Evolutionary conservation across 2,888 invertebrate species (phyloP).

Genomic region (Esperia sulphurella): DNA sequence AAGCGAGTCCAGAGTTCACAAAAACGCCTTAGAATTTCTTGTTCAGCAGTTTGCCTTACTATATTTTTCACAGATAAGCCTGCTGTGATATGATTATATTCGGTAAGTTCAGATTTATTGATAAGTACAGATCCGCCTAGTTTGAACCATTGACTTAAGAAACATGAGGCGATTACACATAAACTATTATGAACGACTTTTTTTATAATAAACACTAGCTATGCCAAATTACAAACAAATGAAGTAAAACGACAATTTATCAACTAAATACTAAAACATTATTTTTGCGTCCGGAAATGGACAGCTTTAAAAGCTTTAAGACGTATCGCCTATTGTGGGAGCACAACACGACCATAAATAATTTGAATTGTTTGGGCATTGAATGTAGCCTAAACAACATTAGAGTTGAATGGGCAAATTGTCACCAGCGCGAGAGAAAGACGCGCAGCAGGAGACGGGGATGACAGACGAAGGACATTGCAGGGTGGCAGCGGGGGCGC

Average conservation of each 20-base stretch:
- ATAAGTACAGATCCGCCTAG: too few species aligned
- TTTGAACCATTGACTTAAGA: too few species aligned
- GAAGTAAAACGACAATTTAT: neutral
- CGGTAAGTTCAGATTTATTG: too few species aligned
- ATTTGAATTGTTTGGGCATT: slow-evolving; percentile 60
- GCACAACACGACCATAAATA: slow-evolving; percentile 67
- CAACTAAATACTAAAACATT: slow-evolving; percentile 4
- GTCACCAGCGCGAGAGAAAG: slow-evolving; percentile 66
- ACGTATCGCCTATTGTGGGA: slow-evolving; percentile 52
- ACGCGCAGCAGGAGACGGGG: slow-evolving; percentile 43
- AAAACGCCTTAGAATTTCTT: too few species aligned
- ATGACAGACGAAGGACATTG: slow-evolving; percentile 39
- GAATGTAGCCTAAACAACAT: slow-evolving; percentile 72
- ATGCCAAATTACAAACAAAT: too few species aligned
- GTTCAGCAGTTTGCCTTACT: too few species aligned
- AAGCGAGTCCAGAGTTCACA: too few species aligned
- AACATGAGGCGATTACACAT: too few species aligned
- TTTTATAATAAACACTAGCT: too few species aligned
- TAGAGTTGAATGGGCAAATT: slow-evolving; percentile 71
- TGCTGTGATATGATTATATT: too few species aligned
- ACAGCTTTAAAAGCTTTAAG: slow-evolving; percentile 57
- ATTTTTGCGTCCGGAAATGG: slow-evolving; percentile 59
- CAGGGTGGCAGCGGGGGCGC: slow-evolving; percentile 30
- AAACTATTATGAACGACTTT: too few species aligned
- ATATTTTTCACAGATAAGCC: too few species aligned